Conservation (phyloP, 2,888 invertebrate genomes). For the Seira musarum region DNA sequence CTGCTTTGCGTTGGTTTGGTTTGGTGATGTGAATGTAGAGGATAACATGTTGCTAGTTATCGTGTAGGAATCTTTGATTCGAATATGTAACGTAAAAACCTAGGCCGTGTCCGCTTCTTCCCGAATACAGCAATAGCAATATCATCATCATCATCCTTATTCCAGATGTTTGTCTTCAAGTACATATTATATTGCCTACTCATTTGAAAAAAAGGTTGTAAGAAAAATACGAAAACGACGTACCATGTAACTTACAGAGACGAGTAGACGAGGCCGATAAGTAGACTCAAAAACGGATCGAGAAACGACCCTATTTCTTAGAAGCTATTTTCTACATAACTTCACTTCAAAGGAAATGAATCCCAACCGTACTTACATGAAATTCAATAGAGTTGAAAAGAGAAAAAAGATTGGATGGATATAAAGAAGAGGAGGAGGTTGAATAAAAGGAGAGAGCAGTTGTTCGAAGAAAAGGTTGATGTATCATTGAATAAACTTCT, state of each 20-base stretch:
- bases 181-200: background rate
- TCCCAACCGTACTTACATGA: slow-evolving; percentile 18
- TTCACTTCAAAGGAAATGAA: slow-evolving; percentile 17
- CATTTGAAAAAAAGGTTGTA: background rate
- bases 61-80: too few species aligned
- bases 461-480: slow-evolving; percentile 22
- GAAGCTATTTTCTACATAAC: slow-evolving; percentile 46
- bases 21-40: too few species aligned
- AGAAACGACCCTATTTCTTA: slow-evolving; percentile 48
- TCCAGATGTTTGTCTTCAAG: background rate
- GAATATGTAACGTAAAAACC: too few species aligned
- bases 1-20: too few species aligned
- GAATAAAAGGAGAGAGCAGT: slow-evolving; percentile 20
- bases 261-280: background rate
- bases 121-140: background rate
- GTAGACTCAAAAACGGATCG: too few species aligned
- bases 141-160: background rate
- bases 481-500: slow-evolving; percentile 5
- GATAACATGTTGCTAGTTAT: too few species aligned
- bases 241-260: background rate
- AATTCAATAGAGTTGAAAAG: background rate
- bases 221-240: background rate
- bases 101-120: too few species aligned
- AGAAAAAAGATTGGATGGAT: background rate
- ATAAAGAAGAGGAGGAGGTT: slow-evolving; percentile 5